phyloP scores from a whole-genome alignment of 2,888 invertebrate species.

The Diogma glabrata region DNA sequence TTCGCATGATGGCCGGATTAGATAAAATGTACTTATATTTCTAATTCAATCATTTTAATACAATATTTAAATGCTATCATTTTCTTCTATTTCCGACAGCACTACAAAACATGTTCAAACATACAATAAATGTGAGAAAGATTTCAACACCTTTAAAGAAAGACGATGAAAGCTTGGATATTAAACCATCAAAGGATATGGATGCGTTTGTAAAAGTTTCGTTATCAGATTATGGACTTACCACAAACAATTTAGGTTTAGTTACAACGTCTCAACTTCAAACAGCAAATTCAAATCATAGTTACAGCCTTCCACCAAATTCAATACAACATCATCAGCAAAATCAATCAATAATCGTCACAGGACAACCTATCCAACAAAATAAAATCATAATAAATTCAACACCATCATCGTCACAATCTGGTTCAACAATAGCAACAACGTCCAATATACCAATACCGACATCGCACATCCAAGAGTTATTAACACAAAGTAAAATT shows the following conservation, averaged over 20 bases:
- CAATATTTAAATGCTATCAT: too few relatives aligned
- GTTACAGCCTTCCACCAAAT: slow-evolving; percentile 32
- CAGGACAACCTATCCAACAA: slow-evolving; percentile 26
- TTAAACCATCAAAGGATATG: background rate
- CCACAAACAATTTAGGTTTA: background rate
- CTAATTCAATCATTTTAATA: too few relatives aligned
- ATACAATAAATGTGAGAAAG: slow-evolving; percentile 6
- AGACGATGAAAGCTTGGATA: background rate
- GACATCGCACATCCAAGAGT: slow-evolving; percentile 28
- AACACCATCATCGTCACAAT: background rate
- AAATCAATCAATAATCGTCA: slow-evolving; percentile 32
- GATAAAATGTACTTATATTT: too few relatives aligned
- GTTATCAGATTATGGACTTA: background rate
- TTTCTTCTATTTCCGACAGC: background rate
- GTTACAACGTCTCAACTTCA: slow-evolving; percentile 25
- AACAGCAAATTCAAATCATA: slow-evolving; percentile 27
- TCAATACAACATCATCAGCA: background rate
- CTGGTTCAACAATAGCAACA: background rate
- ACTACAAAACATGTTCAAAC: slow-evolving; percentile 7
- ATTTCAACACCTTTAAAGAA: background rate
- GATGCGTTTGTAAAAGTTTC: slow-evolving; percentile 6
- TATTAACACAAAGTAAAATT: slow-evolving; percentile 26
- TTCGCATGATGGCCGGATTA: too few relatives aligned
- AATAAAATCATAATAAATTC: slow-evolving; percentile 33
- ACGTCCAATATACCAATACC: slow-evolving; percentile 29